Evolutionary conservation across 2,797 vertebrate species (phyloP).

Genomic region (Antennarius maculatus): DNA sequence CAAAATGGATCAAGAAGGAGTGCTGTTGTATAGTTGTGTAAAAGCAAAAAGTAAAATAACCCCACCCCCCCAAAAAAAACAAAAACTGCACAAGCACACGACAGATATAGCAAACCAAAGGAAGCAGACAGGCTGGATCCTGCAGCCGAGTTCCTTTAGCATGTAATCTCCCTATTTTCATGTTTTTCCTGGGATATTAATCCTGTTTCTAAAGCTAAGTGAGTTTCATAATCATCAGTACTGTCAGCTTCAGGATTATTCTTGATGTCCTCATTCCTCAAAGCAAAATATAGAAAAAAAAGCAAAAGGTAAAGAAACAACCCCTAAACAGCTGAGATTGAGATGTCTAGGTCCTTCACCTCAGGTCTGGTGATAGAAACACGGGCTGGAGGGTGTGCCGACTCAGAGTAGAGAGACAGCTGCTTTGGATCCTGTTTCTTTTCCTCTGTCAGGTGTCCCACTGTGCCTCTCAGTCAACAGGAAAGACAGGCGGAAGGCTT

Average conservation of each 20-base stretch:
- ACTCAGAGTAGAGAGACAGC: not conserved
- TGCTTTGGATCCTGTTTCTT: slow-evolving; percentile 18
- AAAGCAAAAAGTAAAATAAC: too few species aligned
- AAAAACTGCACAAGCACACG: not conserved
- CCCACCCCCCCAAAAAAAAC: too few species aligned
- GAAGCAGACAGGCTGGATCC: not conserved
- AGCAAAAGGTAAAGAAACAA: not conserved
- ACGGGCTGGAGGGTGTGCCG: not conserved
- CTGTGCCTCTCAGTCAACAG: slow-evolving; percentile 35
- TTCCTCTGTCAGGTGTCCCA: slow-evolving; percentile 14
- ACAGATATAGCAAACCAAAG: slow-evolving; percentile 14
- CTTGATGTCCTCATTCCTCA: not conserved
- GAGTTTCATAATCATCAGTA: not conserved
- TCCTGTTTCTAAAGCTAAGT: not conserved
- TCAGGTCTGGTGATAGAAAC: not conserved
- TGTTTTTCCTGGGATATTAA: not conserved
- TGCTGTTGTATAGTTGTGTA: too few species aligned
- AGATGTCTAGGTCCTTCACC: not conserved
- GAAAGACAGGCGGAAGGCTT: slow-evolving; percentile 36
- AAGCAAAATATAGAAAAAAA: not conserved
- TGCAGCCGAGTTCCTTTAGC: not conserved
- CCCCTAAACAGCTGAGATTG: not conserved
- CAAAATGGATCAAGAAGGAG: too few species aligned
- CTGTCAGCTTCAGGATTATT: not conserved
- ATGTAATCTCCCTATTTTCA: slow-evolving; percentile 1